phyloP scores from a whole-genome alignment of 2,113 vertebrate species.

The Tympanuchus pallidicinctus region DNA sequence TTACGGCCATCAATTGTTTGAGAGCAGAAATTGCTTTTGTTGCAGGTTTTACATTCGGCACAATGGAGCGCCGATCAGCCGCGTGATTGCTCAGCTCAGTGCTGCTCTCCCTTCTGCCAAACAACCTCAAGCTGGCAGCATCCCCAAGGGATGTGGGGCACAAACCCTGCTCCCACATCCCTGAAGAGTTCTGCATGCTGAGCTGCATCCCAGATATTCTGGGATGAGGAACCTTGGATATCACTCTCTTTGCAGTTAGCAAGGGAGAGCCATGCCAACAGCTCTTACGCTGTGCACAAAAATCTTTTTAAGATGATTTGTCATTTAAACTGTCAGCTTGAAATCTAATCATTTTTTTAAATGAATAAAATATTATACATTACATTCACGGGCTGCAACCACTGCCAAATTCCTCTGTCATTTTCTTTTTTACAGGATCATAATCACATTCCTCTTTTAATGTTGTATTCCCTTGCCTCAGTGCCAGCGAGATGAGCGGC shows the following conservation, averaged over 20 bases:
- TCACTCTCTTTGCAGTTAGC: not conserved
- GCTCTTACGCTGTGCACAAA: not conserved
- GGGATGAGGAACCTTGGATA: not conserved
- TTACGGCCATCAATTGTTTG: not conserved
- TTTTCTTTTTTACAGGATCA: constrained; percentile 28
- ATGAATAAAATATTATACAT: constrained; percentile 38
- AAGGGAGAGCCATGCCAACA: not conserved
- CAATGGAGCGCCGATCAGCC: not conserved
- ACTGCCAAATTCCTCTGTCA: constrained; percentile 56
- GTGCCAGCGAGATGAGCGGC: constrained; percentile 4
- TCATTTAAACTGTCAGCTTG: constrained; percentile 40
- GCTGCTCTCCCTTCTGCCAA: not conserved
- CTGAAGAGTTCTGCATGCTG: not conserved
- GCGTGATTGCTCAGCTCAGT: rapidly evolving
- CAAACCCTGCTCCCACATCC: rapidly evolving
- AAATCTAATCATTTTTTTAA: not conserved
- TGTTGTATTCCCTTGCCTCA: not conserved
- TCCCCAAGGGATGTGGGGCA: not conserved
- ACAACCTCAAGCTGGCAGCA: not conserved
- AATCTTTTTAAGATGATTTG: constrained; percentile 15
- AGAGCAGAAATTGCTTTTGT: not conserved
- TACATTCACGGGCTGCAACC: not conserved
- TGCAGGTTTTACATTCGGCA: not conserved
- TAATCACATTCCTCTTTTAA: constrained; percentile 28
- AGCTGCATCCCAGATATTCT: not conserved